Evolutionary conservation across 2,113 vertebrate species (phyloP).

Genomic region (Alosa alosa): DNA sequence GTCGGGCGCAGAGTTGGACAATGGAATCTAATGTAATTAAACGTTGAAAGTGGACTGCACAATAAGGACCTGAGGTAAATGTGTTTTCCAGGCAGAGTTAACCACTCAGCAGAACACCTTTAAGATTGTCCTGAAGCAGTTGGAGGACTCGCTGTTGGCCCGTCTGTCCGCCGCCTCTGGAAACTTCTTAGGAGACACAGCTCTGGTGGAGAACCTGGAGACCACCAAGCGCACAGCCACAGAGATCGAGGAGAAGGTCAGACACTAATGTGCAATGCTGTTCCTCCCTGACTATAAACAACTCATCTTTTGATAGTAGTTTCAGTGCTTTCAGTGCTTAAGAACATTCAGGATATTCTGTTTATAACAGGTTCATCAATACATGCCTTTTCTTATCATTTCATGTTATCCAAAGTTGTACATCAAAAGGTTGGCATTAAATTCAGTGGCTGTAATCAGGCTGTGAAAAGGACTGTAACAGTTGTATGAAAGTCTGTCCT

Average conservation of each 20-base stretch:
- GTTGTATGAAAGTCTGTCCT: background rate
- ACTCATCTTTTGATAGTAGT: too few species aligned
- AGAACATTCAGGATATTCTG: too few species aligned
- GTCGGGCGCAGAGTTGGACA: too few species aligned
- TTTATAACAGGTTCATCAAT: background rate
- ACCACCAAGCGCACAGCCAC: constrained; percentile 72
- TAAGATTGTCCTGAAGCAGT: constrained; percentile 74
- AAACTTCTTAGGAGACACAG: constrained; percentile 73
- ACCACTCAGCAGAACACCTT: constrained; percentile 80
- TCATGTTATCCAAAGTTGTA: background rate
- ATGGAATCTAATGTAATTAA: too few species aligned
- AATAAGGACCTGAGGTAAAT: background rate
- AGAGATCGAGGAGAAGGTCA: constrained; percentile 75
- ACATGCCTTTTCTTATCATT: background rate
- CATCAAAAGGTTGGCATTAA: too few species aligned
- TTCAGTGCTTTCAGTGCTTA: too few species aligned
- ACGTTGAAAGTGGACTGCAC: background rate
- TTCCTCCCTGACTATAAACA: too few species aligned
- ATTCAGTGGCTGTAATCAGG: background rate
- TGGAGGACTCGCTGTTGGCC: constrained; percentile 77
- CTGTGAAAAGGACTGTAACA: background rate
- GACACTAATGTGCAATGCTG: background rate
- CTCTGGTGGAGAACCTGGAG: constrained; percentile 79
- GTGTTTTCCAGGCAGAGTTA: constrained; percentile 63
- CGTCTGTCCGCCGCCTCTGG: constrained; percentile 75